These are phyloP conservation scores for Xylota segnis DNA, from an alignment of 2,888 invertebrate genomes.

Conservation along the genomic window DNA sequence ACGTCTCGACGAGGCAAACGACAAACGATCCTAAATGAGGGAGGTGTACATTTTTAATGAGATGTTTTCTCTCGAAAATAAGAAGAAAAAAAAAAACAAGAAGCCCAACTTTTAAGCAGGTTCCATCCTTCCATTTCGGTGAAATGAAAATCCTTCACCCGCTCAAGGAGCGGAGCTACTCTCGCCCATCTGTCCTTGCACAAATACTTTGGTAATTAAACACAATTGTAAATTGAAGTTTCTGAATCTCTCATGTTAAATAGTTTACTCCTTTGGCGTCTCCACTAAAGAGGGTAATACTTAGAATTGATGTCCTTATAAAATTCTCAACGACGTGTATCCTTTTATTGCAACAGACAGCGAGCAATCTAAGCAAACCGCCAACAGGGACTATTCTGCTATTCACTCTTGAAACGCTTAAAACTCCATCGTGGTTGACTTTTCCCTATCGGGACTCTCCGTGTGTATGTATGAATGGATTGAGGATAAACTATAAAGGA, in stretches of 20 bases:
- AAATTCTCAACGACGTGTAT: constrained; percentile 62
- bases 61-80: constrained; percentile 3
- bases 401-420: constrained; percentile 12
- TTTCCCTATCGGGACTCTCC: constrained; percentile 41
- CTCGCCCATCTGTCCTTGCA: too few species aligned
- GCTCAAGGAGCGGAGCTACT: background rate
- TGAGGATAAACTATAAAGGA: constrained; percentile 55
- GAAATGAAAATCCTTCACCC: constrained; percentile 21
- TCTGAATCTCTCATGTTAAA: constrained; percentile 22
- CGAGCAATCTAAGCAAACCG: constrained; percentile 35
- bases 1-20: constrained; percentile 18
- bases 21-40: constrained; percentile 10
- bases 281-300: constrained; percentile 30
- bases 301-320: constrained; percentile 65
- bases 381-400: constrained; percentile 35
- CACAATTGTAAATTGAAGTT: constrained; percentile 49
- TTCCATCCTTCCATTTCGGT: background rate
- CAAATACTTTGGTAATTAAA: constrained; percentile 45
- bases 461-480: constrained; percentile 12
- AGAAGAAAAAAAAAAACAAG: background rate
- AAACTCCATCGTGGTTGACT: constrained; percentile 39
- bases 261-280: constrained; percentile 1
- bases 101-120: background rate
- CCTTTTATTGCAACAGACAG: constrained; percentile 72
- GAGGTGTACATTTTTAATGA: constrained; percentile 48